A percentile compares a stretch with the other conserved stretches of the same genome.
Conservation (phyloP, 2,888 invertebrate species). For the Cheilosia urbana region DNA sequence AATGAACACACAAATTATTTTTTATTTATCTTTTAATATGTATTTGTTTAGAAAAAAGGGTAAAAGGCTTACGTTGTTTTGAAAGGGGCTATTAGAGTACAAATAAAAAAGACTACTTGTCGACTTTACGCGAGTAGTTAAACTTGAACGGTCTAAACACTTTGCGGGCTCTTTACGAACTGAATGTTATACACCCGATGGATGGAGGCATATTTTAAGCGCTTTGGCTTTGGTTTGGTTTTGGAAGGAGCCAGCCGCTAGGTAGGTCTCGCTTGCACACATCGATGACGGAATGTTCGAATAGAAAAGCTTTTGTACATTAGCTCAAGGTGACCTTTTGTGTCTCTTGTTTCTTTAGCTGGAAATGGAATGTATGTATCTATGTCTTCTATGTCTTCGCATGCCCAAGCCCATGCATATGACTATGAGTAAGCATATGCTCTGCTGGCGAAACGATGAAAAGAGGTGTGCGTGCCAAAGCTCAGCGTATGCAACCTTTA, state of each 20-base stretch:
- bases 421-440: not conserved
- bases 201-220: slow-evolving; percentile 45
- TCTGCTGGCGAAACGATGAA: not conserved
- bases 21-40: not conserved
- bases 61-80: slow-evolving; percentile 50
- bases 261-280: slow-evolving; percentile 60
- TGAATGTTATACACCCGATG: slow-evolving; percentile 74
- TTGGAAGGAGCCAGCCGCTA: slow-evolving; percentile 60
- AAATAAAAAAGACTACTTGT: not conserved
- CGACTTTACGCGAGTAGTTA: slow-evolving; percentile 32
- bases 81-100: slow-evolving; percentile 15
- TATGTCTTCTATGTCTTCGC: slow-evolving; percentile 31
- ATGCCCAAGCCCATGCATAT: not conserved
- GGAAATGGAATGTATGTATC: slow-evolving; percentile 47
- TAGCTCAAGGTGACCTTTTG: slow-evolving; percentile 72
- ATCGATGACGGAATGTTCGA: slow-evolving; percentile 63
- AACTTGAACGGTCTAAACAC: slow-evolving; percentile 51
- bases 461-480: slow-evolving; percentile 58
- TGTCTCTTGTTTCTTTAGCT: slow-evolving; percentile 54
- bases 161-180: slow-evolving; percentile 80
- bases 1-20: slow-evolving; percentile 2
- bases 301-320: slow-evolving; percentile 65
- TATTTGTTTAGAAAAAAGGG: slow-evolving; percentile 15
- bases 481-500: slow-evolving; percentile 55
- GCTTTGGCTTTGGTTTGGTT: slow-evolving; percentile 43